phyloP scores from a whole-genome alignment of 2,113 vertebrate genomes.

The Corythornis cristatus region DNA sequence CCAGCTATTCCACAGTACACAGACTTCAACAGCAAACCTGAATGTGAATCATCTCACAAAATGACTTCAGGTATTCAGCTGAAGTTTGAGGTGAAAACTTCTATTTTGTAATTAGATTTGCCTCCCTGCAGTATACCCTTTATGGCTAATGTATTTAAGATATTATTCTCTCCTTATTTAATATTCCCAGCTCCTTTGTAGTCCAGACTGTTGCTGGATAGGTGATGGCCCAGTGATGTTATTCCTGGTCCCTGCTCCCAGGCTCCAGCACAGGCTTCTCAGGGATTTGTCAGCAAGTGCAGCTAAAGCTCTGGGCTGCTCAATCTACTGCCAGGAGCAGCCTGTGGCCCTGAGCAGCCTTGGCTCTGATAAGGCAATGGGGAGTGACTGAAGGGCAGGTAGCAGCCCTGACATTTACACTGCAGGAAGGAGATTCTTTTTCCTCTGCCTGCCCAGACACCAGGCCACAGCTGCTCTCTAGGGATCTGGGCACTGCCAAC shows the following conservation, averaged over 20 bases:
- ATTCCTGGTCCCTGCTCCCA: fast-evolving
- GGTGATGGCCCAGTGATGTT: background rate
- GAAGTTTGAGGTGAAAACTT: background rate
- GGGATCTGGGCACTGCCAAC: background rate
- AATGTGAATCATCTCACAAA: background rate
- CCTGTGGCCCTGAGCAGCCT: background rate
- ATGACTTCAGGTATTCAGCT: background rate
- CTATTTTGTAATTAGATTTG: background rate
- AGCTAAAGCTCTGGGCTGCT: background rate
- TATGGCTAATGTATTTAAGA: background rate
- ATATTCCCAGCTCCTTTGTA: background rate
- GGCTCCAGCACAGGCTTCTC: background rate
- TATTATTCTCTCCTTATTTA: background rate
- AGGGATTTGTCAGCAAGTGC: background rate
- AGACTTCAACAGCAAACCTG: background rate
- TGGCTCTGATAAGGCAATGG: background rate
- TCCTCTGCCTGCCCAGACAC: background rate
- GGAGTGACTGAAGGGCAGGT: background rate
- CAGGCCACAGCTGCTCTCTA: background rate
- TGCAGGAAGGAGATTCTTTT: background rate
- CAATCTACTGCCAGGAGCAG: background rate
- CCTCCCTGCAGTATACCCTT: background rate
- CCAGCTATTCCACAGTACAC: background rate
- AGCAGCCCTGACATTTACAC: background rate
- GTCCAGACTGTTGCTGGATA: background rate